Conservation (phyloP, 1,140 invertebrate species). For the Pogonomyrmex californicus region DNA sequence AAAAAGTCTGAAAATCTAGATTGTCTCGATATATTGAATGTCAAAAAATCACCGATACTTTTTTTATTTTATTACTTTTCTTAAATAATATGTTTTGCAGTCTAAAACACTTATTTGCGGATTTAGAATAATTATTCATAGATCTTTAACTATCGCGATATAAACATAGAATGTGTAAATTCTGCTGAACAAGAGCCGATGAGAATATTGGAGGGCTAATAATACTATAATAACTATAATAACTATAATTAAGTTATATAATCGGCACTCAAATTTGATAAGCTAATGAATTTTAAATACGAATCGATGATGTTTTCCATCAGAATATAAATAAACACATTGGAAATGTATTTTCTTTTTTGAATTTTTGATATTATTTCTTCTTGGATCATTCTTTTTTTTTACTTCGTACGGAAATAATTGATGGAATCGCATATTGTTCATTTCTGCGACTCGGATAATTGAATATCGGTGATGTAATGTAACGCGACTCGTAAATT, state of each 20-base stretch:
- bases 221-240: slow-evolving; percentile 2
- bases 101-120: neutral
- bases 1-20: neutral
- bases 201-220: slow-evolving; percentile 17
- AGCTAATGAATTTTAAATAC: slow-evolving; percentile 7
- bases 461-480: slow-evolving; percentile 36
- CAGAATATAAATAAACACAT: slow-evolving; percentile 9
- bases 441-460: slow-evolving; percentile 12
- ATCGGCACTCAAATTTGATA: neutral
- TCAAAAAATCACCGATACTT: neutral
- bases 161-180: slow-evolving; percentile 9
- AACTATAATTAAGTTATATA: slow-evolving; percentile 27
- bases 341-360: neutral
- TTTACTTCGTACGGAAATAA: neutral
- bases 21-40: neutral
- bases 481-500: slow-evolving; percentile 52
- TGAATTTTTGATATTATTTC: slow-evolving; percentile 15
- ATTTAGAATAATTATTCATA: slow-evolving; percentile 2
- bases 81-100: neutral
- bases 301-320: neutral
- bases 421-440: slow-evolving; percentile 27
- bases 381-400: neutral
- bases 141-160: neutral
- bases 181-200: neutral
- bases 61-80: neutral